These are phyloP conservation scores for Aselliscus stoliczkanus DNA, from an alignment of 2,797 vertebrate species.

Conservation along the genomic window DNA sequence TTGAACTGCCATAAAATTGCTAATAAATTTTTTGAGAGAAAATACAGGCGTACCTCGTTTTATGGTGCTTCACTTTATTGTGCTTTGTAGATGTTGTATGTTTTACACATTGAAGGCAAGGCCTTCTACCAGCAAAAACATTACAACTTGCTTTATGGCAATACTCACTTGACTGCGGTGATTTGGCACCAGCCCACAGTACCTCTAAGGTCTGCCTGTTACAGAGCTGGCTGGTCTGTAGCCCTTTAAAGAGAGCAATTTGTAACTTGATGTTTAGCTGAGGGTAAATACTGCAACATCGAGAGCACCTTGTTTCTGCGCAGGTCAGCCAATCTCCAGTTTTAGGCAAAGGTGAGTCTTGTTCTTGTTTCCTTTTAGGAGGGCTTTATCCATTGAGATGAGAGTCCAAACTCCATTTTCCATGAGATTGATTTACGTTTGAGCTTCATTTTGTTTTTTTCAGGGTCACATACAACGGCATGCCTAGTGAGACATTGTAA, in stretches of 20 bases:
- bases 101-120: not conserved
- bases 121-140: not conserved
- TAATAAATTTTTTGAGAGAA: not conserved
- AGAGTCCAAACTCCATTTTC: conserved; percentile 83
- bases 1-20: not conserved
- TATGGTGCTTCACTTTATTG: not conserved
- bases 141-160: not conserved
- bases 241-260: not conserved
- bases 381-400: conserved; percentile 83
- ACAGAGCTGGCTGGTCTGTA: not conserved
- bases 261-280: not conserved
- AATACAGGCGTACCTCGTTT: not conserved
- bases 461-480: conserved; percentile 86
- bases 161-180: not conserved
- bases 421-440: conserved; percentile 77
- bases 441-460: conserved; percentile 87
- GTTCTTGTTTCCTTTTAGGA: conserved; percentile 68
- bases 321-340: not conserved
- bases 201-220: not conserved
- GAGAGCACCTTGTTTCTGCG: not conserved
- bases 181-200: no score
- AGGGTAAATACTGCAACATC: conserved; percentile 50
- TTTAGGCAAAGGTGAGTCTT: conserved; percentile 54
- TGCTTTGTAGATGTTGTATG: not conserved
- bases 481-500: conserved; percentile 91